phyloP scores from a whole-genome alignment of 2,888 invertebrate species.

The Xanthia togata region DNA sequence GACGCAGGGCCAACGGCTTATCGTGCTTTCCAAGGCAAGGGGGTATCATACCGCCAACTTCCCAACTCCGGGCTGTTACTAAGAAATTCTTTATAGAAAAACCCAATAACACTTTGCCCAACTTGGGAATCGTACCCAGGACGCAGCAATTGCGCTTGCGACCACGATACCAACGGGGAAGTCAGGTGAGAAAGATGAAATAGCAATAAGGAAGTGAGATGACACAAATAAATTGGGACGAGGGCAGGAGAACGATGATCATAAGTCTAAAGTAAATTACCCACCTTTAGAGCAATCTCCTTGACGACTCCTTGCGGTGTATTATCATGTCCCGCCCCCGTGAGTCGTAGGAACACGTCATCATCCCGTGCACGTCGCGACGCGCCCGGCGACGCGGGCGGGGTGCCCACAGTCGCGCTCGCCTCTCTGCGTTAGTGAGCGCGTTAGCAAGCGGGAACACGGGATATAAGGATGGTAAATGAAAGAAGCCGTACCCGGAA shows the following conservation, averaged over 20 bases:
- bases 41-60: no score
- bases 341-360: conserved; percentile 94
- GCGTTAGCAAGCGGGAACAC: conserved; percentile 67
- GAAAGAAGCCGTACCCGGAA: conserved; percentile 41
- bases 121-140: no score
- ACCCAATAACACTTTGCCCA: no score
- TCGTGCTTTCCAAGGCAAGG: no score
- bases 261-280: not conserved
- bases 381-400: conserved; percentile 90
- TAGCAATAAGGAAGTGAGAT: not conserved
- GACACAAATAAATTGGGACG: not conserved
- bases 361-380: conserved; percentile 91
- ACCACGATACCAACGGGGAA: no score
- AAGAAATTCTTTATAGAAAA: no score
- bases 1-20: no score
- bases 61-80: no score
- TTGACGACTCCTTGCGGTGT: conserved; percentile 86
- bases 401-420: conserved; percentile 83
- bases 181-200: not conserved
- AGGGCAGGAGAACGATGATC: not conserved
- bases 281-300: conserved; percentile 90
- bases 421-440: conserved; percentile 76
- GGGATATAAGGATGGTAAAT: conserved; percentile 17
- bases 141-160: no score
- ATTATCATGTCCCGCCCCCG: conserved; percentile 90